Evolutionary conservation across 2,888 invertebrate genomes (phyloP), one percentile per base, ranked within the genome.

Genomic region (Conus canariensis): DNA sequence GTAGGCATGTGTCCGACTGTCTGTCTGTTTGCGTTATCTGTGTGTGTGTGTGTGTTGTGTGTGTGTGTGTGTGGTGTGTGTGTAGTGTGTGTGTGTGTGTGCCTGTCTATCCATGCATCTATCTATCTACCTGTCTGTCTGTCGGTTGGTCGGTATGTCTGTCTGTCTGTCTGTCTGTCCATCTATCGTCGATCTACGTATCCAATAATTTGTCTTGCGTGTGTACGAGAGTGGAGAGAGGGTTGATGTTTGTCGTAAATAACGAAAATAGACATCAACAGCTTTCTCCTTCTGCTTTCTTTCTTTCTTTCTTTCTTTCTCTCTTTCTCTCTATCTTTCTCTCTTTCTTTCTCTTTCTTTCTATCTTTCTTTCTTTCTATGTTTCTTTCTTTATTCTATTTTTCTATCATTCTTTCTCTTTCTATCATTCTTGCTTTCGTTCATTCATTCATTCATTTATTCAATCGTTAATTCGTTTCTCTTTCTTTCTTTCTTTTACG

Each of bases 101-200:
- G 45, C 45, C 45, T 45, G 45, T 45, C 45, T 45, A 45, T 45
- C 45, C 45, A 45, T 45, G 4, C 45, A 45, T 86, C 59, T 87
- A 5, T 87, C 67, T 87, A 45, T 70, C 30, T 60, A 25, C 70
- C 67, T 30, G 6, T 70, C 30, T 87, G 22, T 87, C 67, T 87
- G 67, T 67, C n/a, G 74, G 12, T 56, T n/a, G 74, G 22, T 10
- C 12, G 16, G 77, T n/a, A 12, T 88, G 74, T 74, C 14, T 88
- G 74, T 77, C 12, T 88, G 74, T 77, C 12, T 88, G 74, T 56
- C 30, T 88, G 77, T 88, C 25, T 74, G 58, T 74, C 25, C 77
- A 58, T 77, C 67, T 74, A 22, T n/a, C 74, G 74, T 87, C 25
- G 70, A 56, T 58, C 25, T 83, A n/a, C 22, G 45, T 45, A 45